These are phyloP conservation scores for Nautilus pompilius DNA, from an alignment of 1,140 invertebrate species.

Conservation along the genomic window DNA sequence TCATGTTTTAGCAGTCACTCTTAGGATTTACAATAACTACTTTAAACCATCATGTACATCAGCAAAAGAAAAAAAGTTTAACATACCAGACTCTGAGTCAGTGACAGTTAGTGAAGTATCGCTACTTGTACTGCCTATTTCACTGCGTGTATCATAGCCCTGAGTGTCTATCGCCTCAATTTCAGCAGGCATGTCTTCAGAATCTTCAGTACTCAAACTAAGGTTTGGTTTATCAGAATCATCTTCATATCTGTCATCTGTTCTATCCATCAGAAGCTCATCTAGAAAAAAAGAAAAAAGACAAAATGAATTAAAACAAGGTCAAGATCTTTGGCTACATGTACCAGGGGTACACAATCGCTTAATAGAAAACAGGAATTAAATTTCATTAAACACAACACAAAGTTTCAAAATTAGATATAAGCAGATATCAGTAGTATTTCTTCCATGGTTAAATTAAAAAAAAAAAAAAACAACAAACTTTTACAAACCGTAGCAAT, in stretches of 20 bases:
- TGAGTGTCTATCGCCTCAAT: conserved; percentile 20
- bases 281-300: not conserved
- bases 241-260: conserved; percentile 4
- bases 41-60: not conserved
- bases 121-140: conserved; percentile 29
- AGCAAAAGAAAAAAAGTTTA: conserved; percentile 1
- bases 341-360: too few relatives aligned
- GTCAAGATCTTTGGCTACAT: too few relatives aligned
- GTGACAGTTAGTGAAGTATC: conserved; percentile 13
- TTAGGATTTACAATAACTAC: too few relatives aligned
- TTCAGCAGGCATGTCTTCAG: conserved; percentile 18
- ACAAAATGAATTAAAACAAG: not conserved
- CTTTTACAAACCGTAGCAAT: too few relatives aligned
- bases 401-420: too few relatives aligned
- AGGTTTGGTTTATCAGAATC: conserved; percentile 15
- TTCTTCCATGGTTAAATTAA: not conserved
- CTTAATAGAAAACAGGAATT: too few relatives aligned
- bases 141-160: conserved; percentile 48
- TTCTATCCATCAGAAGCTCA: not conserved
- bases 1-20: too few relatives aligned
- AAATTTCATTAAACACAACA: too few relatives aligned
- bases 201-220: conserved; percentile 19
- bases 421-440: too few relatives aligned
- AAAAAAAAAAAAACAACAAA: not conserved
- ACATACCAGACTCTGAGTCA: conserved; percentile 9